Percentiles rank a stretch among this genome's conserved stretches.
These are phyloP conservation scores for Stegodyphus mimosarum DNA, from an alignment of 1,140 invertebrate genomes.

Conservation along the genomic window DNA sequence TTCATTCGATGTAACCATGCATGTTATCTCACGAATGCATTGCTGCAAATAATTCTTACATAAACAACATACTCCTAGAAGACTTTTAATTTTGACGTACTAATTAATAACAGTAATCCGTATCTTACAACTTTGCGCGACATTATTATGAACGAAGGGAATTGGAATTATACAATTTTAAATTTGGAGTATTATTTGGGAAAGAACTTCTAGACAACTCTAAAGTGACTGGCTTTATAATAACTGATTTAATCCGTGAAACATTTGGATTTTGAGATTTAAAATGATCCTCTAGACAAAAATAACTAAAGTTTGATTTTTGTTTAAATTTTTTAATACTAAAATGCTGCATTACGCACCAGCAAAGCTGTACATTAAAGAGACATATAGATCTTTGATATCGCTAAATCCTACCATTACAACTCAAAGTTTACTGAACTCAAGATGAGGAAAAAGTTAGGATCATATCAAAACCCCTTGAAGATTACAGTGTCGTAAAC, in stretches of 20 bases:
- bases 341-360: conserved; percentile 14
- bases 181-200: not conserved
- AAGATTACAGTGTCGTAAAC: conserved; percentile 59
- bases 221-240: not conserved
- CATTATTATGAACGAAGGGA: too few species aligned
- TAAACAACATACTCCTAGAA: too few species aligned
- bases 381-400: conserved; percentile 49
- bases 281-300: not conserved
- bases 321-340: conserved; percentile 2
- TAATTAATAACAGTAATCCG: too few species aligned
- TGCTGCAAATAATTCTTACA: too few species aligned
- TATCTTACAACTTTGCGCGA: too few species aligned
- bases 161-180: not conserved
- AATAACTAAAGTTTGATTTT: not conserved
- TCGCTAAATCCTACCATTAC: conserved; percentile 51
- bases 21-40: too few species aligned
- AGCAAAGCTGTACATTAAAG: conserved; percentile 24
- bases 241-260: too few species aligned
- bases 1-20: too few species aligned
- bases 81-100: too few species aligned
- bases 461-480: conserved; percentile 44
- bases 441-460: conserved; percentile 39
- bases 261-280: too few species aligned
- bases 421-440: conserved; percentile 51
- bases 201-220: not conserved